These are phyloP conservation scores for Macrostomum cliftonense DNA, from an alignment of 2,888 invertebrate genomes.

Conservation along the genomic window DNA sequence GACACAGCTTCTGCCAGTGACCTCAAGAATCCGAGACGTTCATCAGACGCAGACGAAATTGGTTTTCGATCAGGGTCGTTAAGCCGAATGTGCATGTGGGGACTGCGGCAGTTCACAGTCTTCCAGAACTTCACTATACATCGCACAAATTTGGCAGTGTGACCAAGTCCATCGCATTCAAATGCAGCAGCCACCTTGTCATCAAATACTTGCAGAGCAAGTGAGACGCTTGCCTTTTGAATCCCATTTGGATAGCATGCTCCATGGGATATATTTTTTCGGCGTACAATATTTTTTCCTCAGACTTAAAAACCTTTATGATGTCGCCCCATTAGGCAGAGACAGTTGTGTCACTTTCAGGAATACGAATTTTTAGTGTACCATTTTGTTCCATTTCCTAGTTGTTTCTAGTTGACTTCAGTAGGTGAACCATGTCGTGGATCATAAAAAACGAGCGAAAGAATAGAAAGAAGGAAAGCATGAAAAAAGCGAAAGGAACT, in stretches of 20 bases:
- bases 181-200: constrained; percentile 1
- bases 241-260: constrained; percentile 1
- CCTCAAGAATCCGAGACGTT: too few species aligned
- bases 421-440: neutral
- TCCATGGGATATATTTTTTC: neutral
- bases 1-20: too few species aligned
- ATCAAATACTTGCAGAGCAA: neutral
- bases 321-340: neutral
- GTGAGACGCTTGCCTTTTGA: neutral
- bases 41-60: neutral
- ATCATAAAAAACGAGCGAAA: too few species aligned
- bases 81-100: neutral
- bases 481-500: too few species aligned
- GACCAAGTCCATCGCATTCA: neutral
- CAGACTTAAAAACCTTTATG: neutral
- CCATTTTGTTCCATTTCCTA: neutral
- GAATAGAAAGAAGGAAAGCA: too few species aligned
- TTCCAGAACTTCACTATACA: neutral
- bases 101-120: neutral
- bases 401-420: constrained; percentile 3
- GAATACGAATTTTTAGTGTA: neutral
- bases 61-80: constrained; percentile 1
- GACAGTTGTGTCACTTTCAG: neutral
- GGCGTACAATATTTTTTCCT: neutral
- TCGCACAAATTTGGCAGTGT: neutral